Base-by-base conservation (phyloP, 1,140 invertebrate genomes). In the Zeugodacus cucurbitae region DNA sequence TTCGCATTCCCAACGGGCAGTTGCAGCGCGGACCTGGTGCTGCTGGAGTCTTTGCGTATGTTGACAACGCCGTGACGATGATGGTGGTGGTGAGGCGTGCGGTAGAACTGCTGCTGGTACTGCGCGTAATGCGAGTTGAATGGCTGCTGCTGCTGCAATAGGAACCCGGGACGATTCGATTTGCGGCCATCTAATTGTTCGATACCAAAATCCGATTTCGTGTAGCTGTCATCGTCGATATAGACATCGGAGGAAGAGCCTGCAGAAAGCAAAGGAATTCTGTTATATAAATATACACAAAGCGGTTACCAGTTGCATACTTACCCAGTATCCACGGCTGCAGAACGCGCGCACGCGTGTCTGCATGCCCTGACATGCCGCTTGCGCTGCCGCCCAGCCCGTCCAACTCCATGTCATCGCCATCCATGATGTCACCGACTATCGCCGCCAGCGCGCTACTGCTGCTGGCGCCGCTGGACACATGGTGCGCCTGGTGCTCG, bases 21-120 rank as follows among this genome's bases (percentile, higher is more conserved):
- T 89, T 95, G 95, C 89, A 95, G 94, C 0, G 95, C 95, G 0
- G 95, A 95, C 94, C 95, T 95, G 7, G 95, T 95, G 41, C 95
- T 95, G 87, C 94, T 95, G 1, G 94, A 95, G 91, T 95, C 95
- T 89, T 95, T 94, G 89, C 95, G 92, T 92, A 95, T 95, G 17
- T 90, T 91, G 22, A 88, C 85, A 14, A 88, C 88, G 29, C 89
- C 90, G 32, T 58, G 70, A 34, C 62, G 26, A 85, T 87, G 57
- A 41, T 82, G 74, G 70, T 90, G 89, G 20, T 82, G 74, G 74
- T 90, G 90, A 88, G 91, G 90, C 17, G 90, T 90, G 32, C 91
- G 89, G 14, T 91, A 90, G 41, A 82, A 82, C 22, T 82, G 74
- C n/a, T 34, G 74, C 5, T 91, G 91, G 37, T 91, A 90, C 58